These are phyloP conservation scores for Ricordea florida DNA, from an alignment of 92 coral and sea anemone genomes.

Conservation along the genomic window DNA sequence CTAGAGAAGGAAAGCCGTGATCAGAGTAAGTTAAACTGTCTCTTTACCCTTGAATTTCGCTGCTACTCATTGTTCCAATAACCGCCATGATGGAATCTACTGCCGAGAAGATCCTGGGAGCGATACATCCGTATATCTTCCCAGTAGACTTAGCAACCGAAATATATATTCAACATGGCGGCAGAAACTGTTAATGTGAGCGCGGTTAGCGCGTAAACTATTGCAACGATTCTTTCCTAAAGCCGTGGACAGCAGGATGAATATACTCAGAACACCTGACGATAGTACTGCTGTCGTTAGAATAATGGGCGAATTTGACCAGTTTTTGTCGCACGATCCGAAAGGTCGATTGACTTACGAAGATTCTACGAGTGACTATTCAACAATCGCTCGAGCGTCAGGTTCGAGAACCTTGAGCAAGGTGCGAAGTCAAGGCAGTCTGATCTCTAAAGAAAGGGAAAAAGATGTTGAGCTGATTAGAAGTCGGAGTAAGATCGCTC, in stretches of 20 bases:
- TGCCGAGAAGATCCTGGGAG: too few species aligned
- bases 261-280: slow-evolving; percentile 92
- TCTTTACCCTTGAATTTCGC: background rate
- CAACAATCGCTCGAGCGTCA: background rate
- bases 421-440: slow-evolving; percentile 9
- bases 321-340: slow-evolving; percentile 72
- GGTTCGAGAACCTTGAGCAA: background rate
- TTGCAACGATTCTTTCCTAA: background rate
- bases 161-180: slow-evolving; percentile 64
- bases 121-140: too few species aligned
- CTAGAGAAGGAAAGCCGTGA: too few species aligned
- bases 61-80: too few species aligned
- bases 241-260: slow-evolving; percentile 45
- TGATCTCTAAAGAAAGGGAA: slow-evolving; percentile 63
- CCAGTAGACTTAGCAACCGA: slow-evolving; percentile 19
- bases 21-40: background rate
- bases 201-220: background rate
- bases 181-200: background rate
- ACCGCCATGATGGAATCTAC: too few species aligned
- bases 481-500: slow-evolving; percentile 82
- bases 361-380: slow-evolving; percentile 37
- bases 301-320: slow-evolving; percentile 89
- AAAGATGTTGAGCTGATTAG: slow-evolving; percentile 81
- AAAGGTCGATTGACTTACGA: slow-evolving; percentile 72
- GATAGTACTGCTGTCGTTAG: slow-evolving; percentile 95